Conservation (phyloP, 2,888 invertebrate species). For the Mystacides longicornis region DNA sequence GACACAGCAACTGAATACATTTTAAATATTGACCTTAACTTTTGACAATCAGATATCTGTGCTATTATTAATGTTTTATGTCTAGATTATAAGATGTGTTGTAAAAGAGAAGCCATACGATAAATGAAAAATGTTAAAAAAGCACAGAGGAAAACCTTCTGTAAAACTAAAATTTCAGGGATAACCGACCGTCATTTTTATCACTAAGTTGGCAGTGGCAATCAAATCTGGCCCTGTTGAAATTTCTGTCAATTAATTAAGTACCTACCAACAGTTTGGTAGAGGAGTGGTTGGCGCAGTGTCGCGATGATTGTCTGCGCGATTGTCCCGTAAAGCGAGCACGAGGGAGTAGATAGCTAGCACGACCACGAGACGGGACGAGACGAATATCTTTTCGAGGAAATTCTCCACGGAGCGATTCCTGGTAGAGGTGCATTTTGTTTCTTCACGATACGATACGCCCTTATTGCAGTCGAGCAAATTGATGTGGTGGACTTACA, state of each 20-base stretch:
- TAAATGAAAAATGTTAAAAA: no score
- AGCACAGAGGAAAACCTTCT: no score
- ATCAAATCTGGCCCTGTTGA: no score
- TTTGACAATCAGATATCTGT: no score
- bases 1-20: no score
- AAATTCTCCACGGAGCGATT: background rate
- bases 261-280: conserved; percentile 1
- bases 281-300: background rate
- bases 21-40: no score
- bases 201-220: no score
- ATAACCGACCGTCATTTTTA: no score
- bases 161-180: no score
- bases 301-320: background rate
- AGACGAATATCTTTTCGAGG: conserved; percentile 2
- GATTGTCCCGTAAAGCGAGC: background rate
- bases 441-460: background rate
- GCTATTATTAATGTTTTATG: no score
- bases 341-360: background rate
- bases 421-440: background rate
- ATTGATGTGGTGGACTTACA: background rate
- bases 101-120: no score
- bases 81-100: no score
- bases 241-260: background rate
- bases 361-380: background rate
- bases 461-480: background rate